Conservation (phyloP, 2,113 vertebrate genomes). For the Amazona vittata region DNA sequence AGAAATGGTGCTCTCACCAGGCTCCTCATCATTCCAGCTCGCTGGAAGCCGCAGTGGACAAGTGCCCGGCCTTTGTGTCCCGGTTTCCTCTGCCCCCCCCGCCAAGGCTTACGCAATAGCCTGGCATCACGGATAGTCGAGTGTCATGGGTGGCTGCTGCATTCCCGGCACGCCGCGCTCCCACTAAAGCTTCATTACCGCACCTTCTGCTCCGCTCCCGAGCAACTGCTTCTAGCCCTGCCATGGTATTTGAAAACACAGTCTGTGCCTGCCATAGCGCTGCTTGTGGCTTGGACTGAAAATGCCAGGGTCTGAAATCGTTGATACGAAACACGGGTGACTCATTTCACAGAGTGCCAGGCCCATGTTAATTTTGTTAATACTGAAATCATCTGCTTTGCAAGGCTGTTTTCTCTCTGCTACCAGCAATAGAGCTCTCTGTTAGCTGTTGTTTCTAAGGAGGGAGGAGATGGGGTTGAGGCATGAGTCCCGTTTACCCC, state of each 20-base stretch:
- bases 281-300: constrained; percentile 33
- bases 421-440: background rate
- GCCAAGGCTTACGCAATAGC: background rate
- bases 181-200: background rate
- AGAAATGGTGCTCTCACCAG: background rate
- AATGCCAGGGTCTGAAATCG: constrained; percentile 59
- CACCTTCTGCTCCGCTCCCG: constrained; percentile 40
- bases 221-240: constrained; percentile 45
- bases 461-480: background rate
- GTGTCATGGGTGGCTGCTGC: background rate
- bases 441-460: background rate
- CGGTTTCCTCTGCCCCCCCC: background rate
- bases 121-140: fast-evolving
- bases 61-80: background rate
- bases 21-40: background rate
- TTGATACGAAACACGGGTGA: constrained; percentile 48
- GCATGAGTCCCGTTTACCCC: background rate
- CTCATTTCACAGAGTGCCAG: constrained; percentile 14
- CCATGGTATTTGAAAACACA: background rate
- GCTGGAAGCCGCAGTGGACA: fast-evolving
- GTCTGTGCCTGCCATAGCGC: background rate
- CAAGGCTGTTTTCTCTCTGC: constrained; percentile 17
- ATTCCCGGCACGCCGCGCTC: background rate
- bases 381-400: background rate
- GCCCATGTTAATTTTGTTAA: constrained; percentile 52